Base-by-base conservation (phyloP, 2,113 vertebrate genomes). In the Peromyscus polionotus region DNA sequence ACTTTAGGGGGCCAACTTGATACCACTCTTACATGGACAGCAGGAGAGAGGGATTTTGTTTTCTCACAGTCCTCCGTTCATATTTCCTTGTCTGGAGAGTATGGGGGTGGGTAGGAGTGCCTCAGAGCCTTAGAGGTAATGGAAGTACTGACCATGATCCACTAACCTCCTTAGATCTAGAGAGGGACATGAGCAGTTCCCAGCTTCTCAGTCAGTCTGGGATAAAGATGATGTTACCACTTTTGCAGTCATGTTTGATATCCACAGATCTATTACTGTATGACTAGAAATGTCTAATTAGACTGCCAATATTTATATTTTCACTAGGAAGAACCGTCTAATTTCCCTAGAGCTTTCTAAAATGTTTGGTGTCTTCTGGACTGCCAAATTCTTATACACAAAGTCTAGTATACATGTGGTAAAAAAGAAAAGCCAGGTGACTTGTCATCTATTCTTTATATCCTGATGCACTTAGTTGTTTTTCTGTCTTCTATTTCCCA, bases 81-180 rank as follows among this genome's bases (percentile, higher is more conserved):
- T 31, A 61, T 3, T 8, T n/a, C 6, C 13, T 42, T 5, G 1
- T 26, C 61, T 80, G 48, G 14, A 33, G 11, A 19, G 10, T 28
- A 51, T 51, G 51, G 51, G 51, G 8, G 77, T 3, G 20, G 0
- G 11, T 54, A 63, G 1, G 0, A 8, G 1, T 39, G 8, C 4
- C 17, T 76, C 39, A 61, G 63, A 61, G 16, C 16, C 31, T 90
- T 17, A 36, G 26, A 72, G n/a, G 12, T 36, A 31, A 0, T 61
- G 24, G 16, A 68, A 80, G 39, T 31, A 10, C 14, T 45, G 22
- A 19, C 17, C 0, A 42, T 24, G 39, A 39, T 45, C 24, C 26
- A 9, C 26, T n/a, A 59, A 10, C 20, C 11, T n/a, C 80, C 80
- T 31, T 13, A 59, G 36, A n/a, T 12, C 20, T n/a, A 17, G n/a